phyloP scores from a whole-genome alignment of 2,888 invertebrate genomes.

The Agrenia bidenticulata region DNA sequence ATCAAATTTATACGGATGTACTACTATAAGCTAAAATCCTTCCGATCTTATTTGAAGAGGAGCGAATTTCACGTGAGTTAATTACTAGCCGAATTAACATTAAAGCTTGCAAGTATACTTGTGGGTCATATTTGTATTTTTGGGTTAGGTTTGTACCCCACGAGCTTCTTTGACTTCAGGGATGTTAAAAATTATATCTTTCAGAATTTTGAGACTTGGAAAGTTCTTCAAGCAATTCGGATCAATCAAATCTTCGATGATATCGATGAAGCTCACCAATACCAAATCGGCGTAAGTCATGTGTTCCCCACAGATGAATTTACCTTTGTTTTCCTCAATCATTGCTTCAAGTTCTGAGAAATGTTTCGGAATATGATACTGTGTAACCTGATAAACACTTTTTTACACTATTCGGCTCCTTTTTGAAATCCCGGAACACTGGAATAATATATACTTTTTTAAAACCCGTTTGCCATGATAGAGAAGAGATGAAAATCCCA shows the following conservation, averaged over 20 bases:
- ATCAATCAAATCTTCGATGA: conserved; percentile 26
- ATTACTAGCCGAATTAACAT: too few relatives aligned
- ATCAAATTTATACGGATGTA: too few relatives aligned
- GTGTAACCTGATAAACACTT: conserved; percentile 4
- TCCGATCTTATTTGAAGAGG: too few relatives aligned
- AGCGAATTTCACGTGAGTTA: too few relatives aligned
- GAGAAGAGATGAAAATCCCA: too few relatives aligned
- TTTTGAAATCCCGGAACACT: conserved; percentile 30
- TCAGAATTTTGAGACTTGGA: conserved; percentile 19
- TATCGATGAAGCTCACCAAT: conserved; percentile 29
- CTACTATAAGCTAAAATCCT: too few relatives aligned
- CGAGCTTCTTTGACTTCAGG: conserved; percentile 25
- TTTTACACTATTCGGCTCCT: conserved; percentile 16
- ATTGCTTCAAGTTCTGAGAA: conserved; percentile 19
- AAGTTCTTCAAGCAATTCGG: conserved; percentile 28
- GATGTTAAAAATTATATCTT: conserved; percentile 23
- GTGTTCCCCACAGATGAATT: conserved; percentile 19
- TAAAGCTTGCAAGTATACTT: too few relatives aligned
- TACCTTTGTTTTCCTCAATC: conserved; percentile 23
- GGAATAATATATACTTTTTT: too few relatives aligned
- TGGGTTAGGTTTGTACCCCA: too few relatives aligned
- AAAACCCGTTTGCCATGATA: too few relatives aligned
- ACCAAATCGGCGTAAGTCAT: conserved; percentile 32
- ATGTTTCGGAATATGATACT: conserved; percentile 21
- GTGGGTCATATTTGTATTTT: too few relatives aligned